Percentiles rank a stretch among this genome's conserved stretches.
These are phyloP conservation scores for Platerodrilus igneus DNA, from an alignment of 2,888 invertebrate genomes.

Conservation along the genomic window DNA sequence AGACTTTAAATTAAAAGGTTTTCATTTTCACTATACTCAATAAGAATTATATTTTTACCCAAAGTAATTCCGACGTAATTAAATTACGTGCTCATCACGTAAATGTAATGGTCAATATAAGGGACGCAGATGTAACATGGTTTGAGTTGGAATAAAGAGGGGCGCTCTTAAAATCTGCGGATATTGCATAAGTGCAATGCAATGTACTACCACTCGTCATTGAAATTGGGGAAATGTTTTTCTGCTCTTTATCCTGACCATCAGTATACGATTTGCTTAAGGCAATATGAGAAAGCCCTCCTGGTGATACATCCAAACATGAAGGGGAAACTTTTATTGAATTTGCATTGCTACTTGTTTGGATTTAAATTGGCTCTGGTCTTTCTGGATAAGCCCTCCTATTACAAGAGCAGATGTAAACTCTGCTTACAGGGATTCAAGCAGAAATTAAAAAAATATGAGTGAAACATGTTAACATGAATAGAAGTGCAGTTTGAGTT, in stretches of 20 bases:
- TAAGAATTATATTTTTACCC: not conserved
- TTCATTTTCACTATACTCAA: no score
- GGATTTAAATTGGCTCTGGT: slow-evolving; percentile 6
- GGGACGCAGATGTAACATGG: slow-evolving; percentile 14
- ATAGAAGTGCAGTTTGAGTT: no score
- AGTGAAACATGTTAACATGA: no score
- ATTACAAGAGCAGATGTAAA: no score
- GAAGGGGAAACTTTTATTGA: slow-evolving; percentile 12
- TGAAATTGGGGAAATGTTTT: slow-evolving; percentile 17
- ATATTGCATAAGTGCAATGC: slow-evolving; percentile 23
- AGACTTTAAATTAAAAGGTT: no score
- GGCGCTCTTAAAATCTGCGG: slow-evolving; percentile 20
- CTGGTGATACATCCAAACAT: slow-evolving; percentile 16
- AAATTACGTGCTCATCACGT: slow-evolving; percentile 19
- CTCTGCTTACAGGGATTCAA: no score
- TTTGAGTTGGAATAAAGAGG: slow-evolving; percentile 10
- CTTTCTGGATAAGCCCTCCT: no score
- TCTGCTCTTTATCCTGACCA: slow-evolving; percentile 12
- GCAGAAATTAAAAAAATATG: no score
- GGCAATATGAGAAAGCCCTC: slow-evolving; percentile 19
- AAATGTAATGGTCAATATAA: slow-evolving; percentile 22
- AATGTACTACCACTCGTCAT: slow-evolving; percentile 23
- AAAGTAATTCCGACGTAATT: slow-evolving; percentile 16
- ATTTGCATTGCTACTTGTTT: slow-evolving; percentile 12
- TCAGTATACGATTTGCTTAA: slow-evolving; percentile 19